phyloP scores from a whole-genome alignment of 2,797 vertebrate genomes.

The Notolabrus celidotus region DNA sequence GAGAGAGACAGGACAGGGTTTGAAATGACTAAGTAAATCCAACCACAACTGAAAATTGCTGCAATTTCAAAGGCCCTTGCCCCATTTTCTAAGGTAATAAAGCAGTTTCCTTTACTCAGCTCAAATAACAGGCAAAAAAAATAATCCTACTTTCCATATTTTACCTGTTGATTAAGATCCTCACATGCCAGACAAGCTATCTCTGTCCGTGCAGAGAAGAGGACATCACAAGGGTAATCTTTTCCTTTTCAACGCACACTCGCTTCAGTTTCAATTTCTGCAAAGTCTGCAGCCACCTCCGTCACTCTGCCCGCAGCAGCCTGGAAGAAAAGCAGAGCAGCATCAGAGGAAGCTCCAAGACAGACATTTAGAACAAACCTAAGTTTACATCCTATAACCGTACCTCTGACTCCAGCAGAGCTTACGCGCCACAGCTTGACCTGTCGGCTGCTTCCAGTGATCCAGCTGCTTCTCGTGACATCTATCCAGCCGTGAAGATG shows the following conservation, averaged over 20 bases:
- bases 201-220: constrained; percentile 60
- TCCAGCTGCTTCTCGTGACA: constrained; percentile 81
- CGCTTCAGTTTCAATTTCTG: constrained; percentile 78
- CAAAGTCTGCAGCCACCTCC: constrained; percentile 78
- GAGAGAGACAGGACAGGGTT: constrained; percentile 8
- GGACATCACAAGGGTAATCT: constrained; percentile 56
- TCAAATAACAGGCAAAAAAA: too few species aligned
- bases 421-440: constrained; percentile 80
- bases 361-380: not conserved
- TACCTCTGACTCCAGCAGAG: constrained; percentile 89
- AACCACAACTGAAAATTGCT: too few species aligned
- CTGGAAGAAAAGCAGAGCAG: constrained; percentile 68
- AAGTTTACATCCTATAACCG: not conserved
- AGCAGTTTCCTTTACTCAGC: too few species aligned
- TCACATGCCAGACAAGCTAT: constrained; percentile 39
- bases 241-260: constrained; percentile 38
- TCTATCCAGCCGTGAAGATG: constrained; percentile 81
- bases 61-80: too few species aligned
- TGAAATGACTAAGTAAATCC: too few species aligned
- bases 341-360: not conserved
- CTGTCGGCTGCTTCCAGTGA: constrained; percentile 75
- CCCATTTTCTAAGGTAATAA: too few species aligned
- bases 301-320: constrained; percentile 81
- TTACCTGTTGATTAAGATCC: constrained; percentile 78
- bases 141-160: not conserved